A percentile compares a stretch with the other conserved stretches of the same genome.
phyloP scores from a whole-genome alignment of 2,113 vertebrate species.

The Varanus komodoensis region DNA sequence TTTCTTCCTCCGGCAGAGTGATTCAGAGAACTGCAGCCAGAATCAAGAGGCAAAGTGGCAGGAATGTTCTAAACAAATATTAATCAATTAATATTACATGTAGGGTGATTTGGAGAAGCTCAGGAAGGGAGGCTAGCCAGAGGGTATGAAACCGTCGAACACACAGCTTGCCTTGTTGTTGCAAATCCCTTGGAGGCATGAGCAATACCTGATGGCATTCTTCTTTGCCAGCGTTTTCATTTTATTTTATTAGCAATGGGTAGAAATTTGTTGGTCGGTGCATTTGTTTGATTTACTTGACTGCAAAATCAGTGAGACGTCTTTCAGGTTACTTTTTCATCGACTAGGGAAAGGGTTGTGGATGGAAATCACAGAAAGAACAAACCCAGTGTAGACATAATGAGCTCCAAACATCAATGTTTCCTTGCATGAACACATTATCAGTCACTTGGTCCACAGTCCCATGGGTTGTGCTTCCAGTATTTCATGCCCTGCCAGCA shows the following conservation, averaged over 20 bases:
- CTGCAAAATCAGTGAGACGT: not conserved
- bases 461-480: no score
- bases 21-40: not conserved
- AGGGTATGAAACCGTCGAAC: not conserved
- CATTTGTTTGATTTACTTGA: accelerated
- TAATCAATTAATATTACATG: constrained; percentile 57
- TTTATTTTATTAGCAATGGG: accelerated
- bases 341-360: accelerated
- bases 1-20: constrained; percentile 36
- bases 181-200: accelerated
- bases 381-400: not conserved
- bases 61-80: constrained; percentile 49
- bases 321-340: constrained; percentile 38
- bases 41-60: constrained; percentile 18
- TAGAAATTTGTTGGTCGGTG: not conserved
- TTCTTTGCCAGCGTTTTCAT: not conserved
- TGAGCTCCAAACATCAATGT: no score
- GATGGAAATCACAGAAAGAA: not conserved
- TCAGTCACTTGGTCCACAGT: no score
- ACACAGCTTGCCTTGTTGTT: constrained; percentile 29
- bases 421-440: no score
- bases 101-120: not conserved
- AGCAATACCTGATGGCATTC: not conserved
- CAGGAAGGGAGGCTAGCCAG: not conserved
- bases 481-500: no score